Evolutionary conservation across 1,140 invertebrate genomes (phyloP), one percentile per base, ranked within the genome.

Genomic region (Zaprionus nigranus): DNA sequence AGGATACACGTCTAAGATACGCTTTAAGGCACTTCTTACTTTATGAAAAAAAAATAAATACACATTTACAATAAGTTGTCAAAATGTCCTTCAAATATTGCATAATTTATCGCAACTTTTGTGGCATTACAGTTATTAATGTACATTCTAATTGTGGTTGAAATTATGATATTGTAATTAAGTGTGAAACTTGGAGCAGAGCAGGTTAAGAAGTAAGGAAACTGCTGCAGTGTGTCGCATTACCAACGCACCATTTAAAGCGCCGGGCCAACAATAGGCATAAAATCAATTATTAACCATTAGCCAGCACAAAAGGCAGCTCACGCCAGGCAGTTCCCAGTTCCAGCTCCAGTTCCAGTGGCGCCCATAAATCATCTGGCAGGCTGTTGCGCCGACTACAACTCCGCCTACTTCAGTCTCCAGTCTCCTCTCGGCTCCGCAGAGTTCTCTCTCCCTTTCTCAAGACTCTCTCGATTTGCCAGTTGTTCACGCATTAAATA

Each of bases 281-380:
- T 87, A 87, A 87, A 87, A 87, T 87, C 83, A 87, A 87, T 87
- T 87, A 87, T 87, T 84, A 87, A 70, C 83, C 83, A 87, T 88
- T 88, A 87, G 84, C 59, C 77, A 53, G 64, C 69, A 64, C 79
- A 66, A 68, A 51, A 56, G 68, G 40, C 57, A 64, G 71, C 59
- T 34, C 72, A 67, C n/a, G n/a, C n/a, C n/a, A n/a, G n/a, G n/a
- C n/a, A 38, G 28, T 15, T 43, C 56, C 24, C 36, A 56, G 17
- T 51, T 24, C 9, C 46, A 51, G 46, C 12, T n/a, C n/a, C n/a
- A n/a, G n/a, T n/a, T n/a, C n/a, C n/a, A n/a, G n/a, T n/a, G n/a
- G n/a, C n/a, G n/a, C n/a, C n/a, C n/a, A n/a, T n/a, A 87, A 87
- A 87, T 87, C 83, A 87, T 87, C 60, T 78, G 78, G 75, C 84